Conservation (phyloP, 2,113 vertebrate genomes). For the Coryphaenoides rupestris region DNA sequence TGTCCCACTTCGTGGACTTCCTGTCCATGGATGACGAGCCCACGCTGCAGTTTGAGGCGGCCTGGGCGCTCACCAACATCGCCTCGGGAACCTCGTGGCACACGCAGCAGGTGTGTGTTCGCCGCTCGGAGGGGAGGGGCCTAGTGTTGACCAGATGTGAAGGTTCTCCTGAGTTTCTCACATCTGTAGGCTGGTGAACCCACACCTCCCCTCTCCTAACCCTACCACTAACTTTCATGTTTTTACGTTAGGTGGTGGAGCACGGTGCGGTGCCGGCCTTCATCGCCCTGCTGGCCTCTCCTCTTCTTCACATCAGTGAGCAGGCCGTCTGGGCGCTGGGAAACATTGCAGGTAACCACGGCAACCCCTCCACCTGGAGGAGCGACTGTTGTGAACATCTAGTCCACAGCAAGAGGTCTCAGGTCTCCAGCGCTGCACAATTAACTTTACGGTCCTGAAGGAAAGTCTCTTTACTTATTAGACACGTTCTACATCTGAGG, state of each 20-base stretch:
- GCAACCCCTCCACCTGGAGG: no score
- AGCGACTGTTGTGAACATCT: neutral
- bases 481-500: no score
- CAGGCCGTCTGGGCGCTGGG: slow-evolving; percentile 91
- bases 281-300: slow-evolving; percentile 79
- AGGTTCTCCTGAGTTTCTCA: no score
- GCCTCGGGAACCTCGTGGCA: slow-evolving; percentile 86
- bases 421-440: no score
- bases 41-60: slow-evolving; percentile 85
- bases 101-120: slow-evolving; percentile 80
- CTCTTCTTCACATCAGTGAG: slow-evolving; percentile 82
- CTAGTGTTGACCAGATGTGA: no score
- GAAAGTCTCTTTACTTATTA: no score
- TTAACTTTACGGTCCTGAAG: no score
- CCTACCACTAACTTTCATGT: no score
- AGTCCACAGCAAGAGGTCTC: no score
- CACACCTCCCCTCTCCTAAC: no score
- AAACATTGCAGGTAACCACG: slow-evolving; percentile 85
- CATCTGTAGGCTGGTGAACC: no score
- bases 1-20: slow-evolving; percentile 82
- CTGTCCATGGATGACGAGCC: slow-evolving; percentile 65
- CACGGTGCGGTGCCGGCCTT: slow-evolving; percentile 81
- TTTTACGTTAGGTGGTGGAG: slow-evolving; percentile 75
- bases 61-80: slow-evolving; percentile 91
- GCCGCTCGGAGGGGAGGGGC: no score